Percentiles rank a stretch among this genome's conserved stretches.
phyloP scores from a whole-genome alignment of 2,797 vertebrate species.

The Clarias fuscus region DNA sequence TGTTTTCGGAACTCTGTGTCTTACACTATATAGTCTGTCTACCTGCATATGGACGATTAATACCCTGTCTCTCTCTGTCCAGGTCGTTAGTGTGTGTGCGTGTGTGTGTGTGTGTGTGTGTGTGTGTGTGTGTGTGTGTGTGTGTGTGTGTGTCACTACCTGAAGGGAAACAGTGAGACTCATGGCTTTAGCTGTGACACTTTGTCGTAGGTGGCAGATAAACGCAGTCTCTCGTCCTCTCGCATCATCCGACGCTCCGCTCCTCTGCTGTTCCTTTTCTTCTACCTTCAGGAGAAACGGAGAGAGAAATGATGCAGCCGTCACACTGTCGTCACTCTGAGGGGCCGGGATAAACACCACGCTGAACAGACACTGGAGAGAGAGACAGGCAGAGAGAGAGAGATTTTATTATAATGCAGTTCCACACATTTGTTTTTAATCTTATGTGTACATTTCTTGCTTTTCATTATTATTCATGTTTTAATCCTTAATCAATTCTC shows the following conservation, averaged over 20 bases:
- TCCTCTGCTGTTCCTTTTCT: conserved; percentile 25
- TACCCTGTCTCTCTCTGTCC: conserved; percentile 43
- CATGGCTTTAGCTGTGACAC: conserved; percentile 63
- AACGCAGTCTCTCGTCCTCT: conserved; percentile 20
- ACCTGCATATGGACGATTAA: background rate
- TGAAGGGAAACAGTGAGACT: conserved; percentile 67
- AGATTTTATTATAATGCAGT: background rate
- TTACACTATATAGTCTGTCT: background rate
- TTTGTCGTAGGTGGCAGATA: conserved; percentile 33
- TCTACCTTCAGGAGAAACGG: conserved; percentile 13
- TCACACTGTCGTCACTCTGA: conserved; percentile 16
- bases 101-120: too few relatives aligned
- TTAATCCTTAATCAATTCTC: background rate
- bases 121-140: too few relatives aligned
- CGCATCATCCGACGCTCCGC: conserved; percentile 29
- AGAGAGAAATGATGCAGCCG: conserved; percentile 1
- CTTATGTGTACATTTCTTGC: background rate
- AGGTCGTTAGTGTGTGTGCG: too few relatives aligned
- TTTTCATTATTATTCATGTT: background rate
- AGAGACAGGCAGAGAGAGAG: background rate
- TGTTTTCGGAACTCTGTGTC: background rate
- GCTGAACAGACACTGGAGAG: background rate
- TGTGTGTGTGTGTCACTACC: conserved; percentile 58
- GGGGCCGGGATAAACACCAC: background rate
- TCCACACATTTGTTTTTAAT: background rate